Evolutionary conservation across 2,888 invertebrate species (phyloP).

Genomic region (Synergus japonicus): DNA sequence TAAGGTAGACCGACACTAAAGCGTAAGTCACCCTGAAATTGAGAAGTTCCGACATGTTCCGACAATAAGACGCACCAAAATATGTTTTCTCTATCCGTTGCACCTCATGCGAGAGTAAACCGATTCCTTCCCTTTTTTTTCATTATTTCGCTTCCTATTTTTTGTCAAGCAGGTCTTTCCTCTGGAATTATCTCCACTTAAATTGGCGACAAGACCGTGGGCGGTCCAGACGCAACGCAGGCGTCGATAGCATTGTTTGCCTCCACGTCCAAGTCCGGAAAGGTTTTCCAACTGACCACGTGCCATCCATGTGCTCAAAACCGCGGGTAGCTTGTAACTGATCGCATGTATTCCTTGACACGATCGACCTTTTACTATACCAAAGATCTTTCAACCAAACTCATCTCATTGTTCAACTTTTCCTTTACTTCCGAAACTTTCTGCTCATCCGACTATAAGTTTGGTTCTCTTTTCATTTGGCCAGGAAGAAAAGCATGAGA

Average conservation of each 20-base stretch:
- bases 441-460: constrained; percentile 4
- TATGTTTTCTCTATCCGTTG: background rate
- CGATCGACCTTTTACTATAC: constrained; percentile 55
- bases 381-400: constrained; percentile 35
- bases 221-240: constrained; percentile 53
- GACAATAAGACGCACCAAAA: background rate
- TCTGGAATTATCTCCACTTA: background rate
- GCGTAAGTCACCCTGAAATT: background rate
- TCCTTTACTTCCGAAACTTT: background rate
- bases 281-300: constrained; percentile 54
- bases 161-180: constrained; percentile 6
- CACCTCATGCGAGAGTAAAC: background rate
- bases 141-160: background rate
- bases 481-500: background rate
- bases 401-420: constrained; percentile 1
- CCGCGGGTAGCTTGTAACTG: constrained; percentile 37
- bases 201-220: constrained; percentile 46
- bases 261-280: constrained; percentile 37
- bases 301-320: constrained; percentile 61
- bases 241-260: constrained; percentile 51
- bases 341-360: constrained; percentile 63
- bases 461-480: background rate
- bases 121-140: background rate
- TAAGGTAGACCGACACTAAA: background rate
- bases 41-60: background rate